Base-by-base conservation (phyloP, 2,888 invertebrate genomes). In the Dioctria rufipes region DNA sequence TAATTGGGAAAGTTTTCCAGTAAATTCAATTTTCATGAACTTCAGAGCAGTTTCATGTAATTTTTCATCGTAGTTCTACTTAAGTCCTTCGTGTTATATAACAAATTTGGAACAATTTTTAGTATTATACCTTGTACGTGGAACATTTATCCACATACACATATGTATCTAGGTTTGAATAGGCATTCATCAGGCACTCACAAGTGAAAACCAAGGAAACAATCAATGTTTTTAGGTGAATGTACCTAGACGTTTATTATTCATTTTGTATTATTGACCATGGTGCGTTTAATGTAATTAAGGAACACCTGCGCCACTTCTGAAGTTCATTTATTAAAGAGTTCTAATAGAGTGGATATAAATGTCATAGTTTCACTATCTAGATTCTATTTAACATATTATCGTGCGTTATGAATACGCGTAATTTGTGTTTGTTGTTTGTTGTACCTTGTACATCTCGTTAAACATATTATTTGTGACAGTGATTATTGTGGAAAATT, bases 141-240 rank as follows among this genome's bases (percentile, higher is more conserved):
- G 37, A 51, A 51, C 49, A 69, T 49, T 46, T 46, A 67, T 25
- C 13, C 49, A 67, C 25, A 25, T 25, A 25, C 25, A 25, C 25
- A 46, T 42, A 67, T 46, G 43, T 3, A 43, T 42, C n/a, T n/a
- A n/a, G n/a, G n/a, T n/a, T n/a, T n/a, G n/a, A n/a, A n/a, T n/a
- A n/a, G n/a, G n/a, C n/a, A n/a, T n/a, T n/a, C n/a, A n/a, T n/a
- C n/a, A 25, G 25, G 25, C 25, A 25, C 42, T 11, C 51, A 37
- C 40, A 69, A 39, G 51, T 69, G 69, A 69, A 69, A 69, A 69
- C 69, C 69, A 69, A 69, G 69, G 69, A 69, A 5, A 69, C 69
- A 51, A 25, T 25, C 25, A 11, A 9, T 69, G 51, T 69, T 51
- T 69, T 51, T 51, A 39, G 6, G 11, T 54, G 54, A 11, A n/a